Base-by-base conservation (phyloP, 2,797 vertebrate species). In the Coendou prehensilis region DNA sequence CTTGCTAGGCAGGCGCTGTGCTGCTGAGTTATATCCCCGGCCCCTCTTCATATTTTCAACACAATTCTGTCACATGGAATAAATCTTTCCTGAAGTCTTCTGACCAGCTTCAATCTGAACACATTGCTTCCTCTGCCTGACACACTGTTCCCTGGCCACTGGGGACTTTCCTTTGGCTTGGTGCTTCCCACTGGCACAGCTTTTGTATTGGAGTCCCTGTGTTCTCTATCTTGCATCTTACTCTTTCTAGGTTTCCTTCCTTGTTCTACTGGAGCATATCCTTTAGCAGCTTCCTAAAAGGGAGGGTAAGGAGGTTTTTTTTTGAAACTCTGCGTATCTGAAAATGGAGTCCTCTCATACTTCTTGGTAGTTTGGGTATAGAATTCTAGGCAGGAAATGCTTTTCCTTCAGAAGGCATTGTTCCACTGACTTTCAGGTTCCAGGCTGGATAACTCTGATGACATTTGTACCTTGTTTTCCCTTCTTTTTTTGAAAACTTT, bases 271-370 rank as follows among this genome's bases (percentile, higher is more conserved):
- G 86, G 78, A 80, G 47, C 9, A n/a, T 14, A 64, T 41, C 81
- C 61, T 45, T 87, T n/a, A 93, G 76, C 15, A 82, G 33, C 73
- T 95, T 86, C 67, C 79, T 63, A 41, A 75, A 64, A 75, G 11
- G 50, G 47, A 57, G 3, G 63, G 87, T 15, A 41, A 57, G 50
- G 50, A 1, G n/a, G 56, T 54, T 61, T 59, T 33, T 41, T 45
- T 13, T 37, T 17, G 20, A 73, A 96, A 54, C 28, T 33, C 63
- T 37, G 30, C 30, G 9, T 47, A 4, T 79, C 14, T 69, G 26
- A 93, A 92, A 47, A 84, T 22, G 17, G 47, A 50, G 14, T 50
- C 30, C 80, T 63, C n/a, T 83, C 54, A 59, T 13, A 13, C 30
- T 15, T 37, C 84, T 87, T 69, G 76, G 17, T 80, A 47, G 3